Conservation (phyloP, 2,888 invertebrate species). For the Patella caerulea region DNA sequence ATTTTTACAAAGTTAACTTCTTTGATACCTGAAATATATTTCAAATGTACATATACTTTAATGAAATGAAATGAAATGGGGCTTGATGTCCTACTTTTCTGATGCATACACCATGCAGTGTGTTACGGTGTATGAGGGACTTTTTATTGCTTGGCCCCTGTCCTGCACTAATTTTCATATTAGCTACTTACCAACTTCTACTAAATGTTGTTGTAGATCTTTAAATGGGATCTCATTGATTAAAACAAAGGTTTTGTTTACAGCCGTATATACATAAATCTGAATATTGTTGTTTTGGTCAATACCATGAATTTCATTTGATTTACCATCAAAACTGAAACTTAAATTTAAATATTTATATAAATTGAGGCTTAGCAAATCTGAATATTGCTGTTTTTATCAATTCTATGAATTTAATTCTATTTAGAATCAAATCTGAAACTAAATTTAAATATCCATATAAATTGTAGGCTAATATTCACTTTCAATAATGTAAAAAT, state of each 20-base stretch:
- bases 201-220: too few relatives aligned
- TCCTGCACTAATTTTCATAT: too few relatives aligned
- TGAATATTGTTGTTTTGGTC: background rate
- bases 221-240: background rate
- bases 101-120: too few relatives aligned
- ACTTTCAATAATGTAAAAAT: background rate
- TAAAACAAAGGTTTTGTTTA: background rate
- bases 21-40: background rate
- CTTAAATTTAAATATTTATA: background rate
- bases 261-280: background rate
- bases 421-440: background rate
- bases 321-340: slow-evolving; percentile 1
- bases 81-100: too few relatives aligned
- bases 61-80: too few relatives aligned
- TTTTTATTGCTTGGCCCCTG: too few relatives aligned
- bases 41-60: too few relatives aligned
- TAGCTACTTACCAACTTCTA: too few relatives aligned
- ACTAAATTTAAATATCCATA: background rate
- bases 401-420: background rate
- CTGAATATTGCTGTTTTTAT: background rate
- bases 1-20: background rate
- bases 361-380: background rate
- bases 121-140: too few relatives aligned
- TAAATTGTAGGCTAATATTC: background rate
- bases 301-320: background rate